phyloP scores from a whole-genome alignment of 2,888 invertebrate species.

The Leptogaster cylindrica region DNA sequence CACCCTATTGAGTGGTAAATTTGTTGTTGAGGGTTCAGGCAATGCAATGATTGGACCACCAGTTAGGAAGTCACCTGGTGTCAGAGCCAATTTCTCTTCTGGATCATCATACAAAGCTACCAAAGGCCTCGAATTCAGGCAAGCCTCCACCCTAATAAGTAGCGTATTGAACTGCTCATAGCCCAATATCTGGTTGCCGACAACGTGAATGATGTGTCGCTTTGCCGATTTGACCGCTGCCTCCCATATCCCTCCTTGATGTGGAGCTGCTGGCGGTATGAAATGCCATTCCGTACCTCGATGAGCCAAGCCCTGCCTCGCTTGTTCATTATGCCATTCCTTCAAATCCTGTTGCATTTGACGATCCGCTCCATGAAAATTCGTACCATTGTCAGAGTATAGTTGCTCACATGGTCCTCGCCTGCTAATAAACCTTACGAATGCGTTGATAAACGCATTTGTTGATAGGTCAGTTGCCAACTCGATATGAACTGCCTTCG shows the following conservation, averaged over 20 bases:
- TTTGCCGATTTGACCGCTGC: not conserved
- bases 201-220: conserved; percentile 20
- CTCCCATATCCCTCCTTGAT: not conserved
- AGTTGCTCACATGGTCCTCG: not conserved
- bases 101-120: conserved; percentile 34
- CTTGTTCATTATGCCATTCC: not conserved
- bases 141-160: conserved; percentile 49
- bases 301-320: not conserved
- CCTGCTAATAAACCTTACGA: not conserved
- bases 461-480: not conserved
- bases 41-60: not conserved
- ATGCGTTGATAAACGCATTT: not conserved
- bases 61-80: not conserved
- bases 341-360: not conserved
- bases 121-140: conserved; percentile 51
- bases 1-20: too few species aligned
- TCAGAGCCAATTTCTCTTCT: not conserved
- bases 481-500: not conserved
- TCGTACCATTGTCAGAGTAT: not conserved
- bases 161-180: conserved; percentile 52
- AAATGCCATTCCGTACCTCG: not conserved
- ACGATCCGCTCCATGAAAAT: too few species aligned
- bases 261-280: not conserved
- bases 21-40: not conserved
- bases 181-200: conserved; percentile 48